Conservation (phyloP, 1,140 invertebrate species). For the Drosophila fuyamai region DNA sequence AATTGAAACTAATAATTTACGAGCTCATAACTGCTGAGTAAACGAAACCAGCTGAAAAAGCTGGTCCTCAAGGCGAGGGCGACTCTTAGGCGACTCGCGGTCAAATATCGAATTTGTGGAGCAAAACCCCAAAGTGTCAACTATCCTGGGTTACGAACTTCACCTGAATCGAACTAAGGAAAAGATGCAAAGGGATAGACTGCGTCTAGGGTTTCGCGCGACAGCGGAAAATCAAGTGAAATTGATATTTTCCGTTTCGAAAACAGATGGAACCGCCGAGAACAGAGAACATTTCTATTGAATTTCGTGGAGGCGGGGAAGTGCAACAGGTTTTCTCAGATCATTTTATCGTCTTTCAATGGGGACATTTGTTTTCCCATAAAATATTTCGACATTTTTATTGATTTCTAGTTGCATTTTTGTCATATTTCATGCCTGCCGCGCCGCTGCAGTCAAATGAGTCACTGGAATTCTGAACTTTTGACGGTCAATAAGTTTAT, state of each 20-base stretch:
- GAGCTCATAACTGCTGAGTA: conserved; percentile 73
- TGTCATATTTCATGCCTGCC: conserved; percentile 36
- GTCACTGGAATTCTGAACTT: conserved; percentile 60
- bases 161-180: conserved; percentile 28
- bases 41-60: conserved; percentile 17
- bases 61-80: conserved; percentile 22
- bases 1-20: conserved; percentile 72
- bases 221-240: conserved; percentile 64
- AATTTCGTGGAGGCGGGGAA: conserved; percentile 26
- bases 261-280: conserved; percentile 1
- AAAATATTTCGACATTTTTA: conserved; percentile 75
- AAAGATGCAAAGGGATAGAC: conserved; percentile 4
- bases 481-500: conserved; percentile 38
- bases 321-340: conserved; percentile 55
- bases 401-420: conserved; percentile 61
- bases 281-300: conserved; percentile 73
- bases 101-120: conserved; percentile 16
- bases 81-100: conserved; percentile 12
- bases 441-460: conserved; percentile 30
- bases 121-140: conserved; percentile 40
- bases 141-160: conserved; percentile 42
- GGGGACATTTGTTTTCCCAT: conserved; percentile 54
- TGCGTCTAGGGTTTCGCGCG: conserved; percentile 57
- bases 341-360: conserved; percentile 54
- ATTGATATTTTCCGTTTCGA: conserved; percentile 64